A percentile compares a stretch with the other conserved stretches of the same genome.
Conservation (phyloP, 2,888 invertebrate species). For the Chydorus sphaericus region DNA sequence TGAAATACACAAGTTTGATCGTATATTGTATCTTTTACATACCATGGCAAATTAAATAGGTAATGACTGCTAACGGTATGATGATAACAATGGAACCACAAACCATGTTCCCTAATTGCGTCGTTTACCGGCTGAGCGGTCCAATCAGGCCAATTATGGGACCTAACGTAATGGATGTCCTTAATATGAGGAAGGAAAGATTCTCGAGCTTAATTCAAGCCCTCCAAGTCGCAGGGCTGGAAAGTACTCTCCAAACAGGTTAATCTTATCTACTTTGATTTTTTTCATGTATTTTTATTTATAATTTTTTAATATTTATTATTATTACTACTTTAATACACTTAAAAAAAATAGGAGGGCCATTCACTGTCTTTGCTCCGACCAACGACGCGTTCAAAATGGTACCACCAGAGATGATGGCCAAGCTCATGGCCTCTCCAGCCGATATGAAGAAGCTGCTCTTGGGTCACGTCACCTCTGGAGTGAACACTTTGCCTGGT, state of each 20-base stretch:
- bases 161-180: neutral
- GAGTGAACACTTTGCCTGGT: conserved; percentile 14
- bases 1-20: neutral
- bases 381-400: conserved; percentile 16
- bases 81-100: neutral
- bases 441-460: conserved; percentile 14
- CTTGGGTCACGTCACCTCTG: conserved; percentile 17
- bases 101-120: neutral
- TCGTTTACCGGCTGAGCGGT: neutral
- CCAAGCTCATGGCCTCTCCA: conserved; percentile 1
- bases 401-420: conserved; percentile 5
- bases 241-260: neutral
- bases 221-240: neutral
- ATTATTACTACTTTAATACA: no score
- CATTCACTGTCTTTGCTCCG: conserved; percentile 16
- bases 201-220: neutral
- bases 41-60: no score
- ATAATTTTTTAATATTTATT: no score
- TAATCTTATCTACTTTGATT: neutral
- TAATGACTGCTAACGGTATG: neutral
- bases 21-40: no score
- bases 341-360: conserved; percentile 4
- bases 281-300: no score
- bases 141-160: no score
- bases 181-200: neutral